Conservation (phyloP, 2,888 invertebrate species). For the Pterobdella sp. region DNA sequence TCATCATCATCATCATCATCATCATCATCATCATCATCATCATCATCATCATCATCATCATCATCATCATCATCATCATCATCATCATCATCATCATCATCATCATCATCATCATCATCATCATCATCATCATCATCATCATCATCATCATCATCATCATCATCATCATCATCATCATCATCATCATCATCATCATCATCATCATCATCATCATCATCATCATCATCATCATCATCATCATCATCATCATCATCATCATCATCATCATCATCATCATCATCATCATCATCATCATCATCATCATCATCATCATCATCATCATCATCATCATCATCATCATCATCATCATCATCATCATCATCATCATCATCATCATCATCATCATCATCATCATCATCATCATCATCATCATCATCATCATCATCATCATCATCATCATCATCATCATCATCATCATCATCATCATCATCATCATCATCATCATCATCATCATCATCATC, state of each 20-base stretch:
- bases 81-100: conserved; percentile 18
- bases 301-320: conserved; percentile 27
- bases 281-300: conserved; percentile 14
- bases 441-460: conserved; percentile 23
- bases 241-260: conserved; percentile 1
- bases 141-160: conserved; percentile 30
- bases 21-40: conserved; percentile 32
- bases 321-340: conserved; percentile 27
- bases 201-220: conserved; percentile 22
- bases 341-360: conserved; percentile 26
- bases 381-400: conserved; percentile 28
- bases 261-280: not conserved
- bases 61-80: conserved; percentile 23
- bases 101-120: conserved; percentile 14
- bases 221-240: conserved; percentile 23
- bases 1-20: conserved; percentile 26
- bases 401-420: conserved; percentile 25
- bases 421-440: conserved; percentile 26
- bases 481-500: not conserved
- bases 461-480: not conserved
- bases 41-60: conserved; percentile 30
- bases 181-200: conserved; percentile 23
- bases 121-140: conserved; percentile 28
- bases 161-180: conserved; percentile 21
- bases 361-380: conserved; percentile 25